phyloP scores from a whole-genome alignment of 2,113 vertebrate species.

The Rhinogobius similis region DNA sequence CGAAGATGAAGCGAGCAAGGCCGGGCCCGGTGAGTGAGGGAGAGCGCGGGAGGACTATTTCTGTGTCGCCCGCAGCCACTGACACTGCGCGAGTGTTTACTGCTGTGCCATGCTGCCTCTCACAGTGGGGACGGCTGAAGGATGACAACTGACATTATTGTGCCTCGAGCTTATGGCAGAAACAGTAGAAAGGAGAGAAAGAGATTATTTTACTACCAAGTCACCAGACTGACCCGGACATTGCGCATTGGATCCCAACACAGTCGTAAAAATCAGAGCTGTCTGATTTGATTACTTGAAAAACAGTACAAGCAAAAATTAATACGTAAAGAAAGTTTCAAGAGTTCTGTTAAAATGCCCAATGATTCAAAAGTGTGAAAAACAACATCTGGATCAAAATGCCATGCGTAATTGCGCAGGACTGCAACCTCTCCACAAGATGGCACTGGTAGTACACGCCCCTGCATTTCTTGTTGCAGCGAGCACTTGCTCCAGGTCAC shows the following conservation, averaged over 20 bases:
- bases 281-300: constrained; percentile 14
- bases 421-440: constrained; percentile 51
- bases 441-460: constrained; percentile 74
- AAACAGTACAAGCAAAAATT: neutral
- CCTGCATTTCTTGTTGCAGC: constrained; percentile 11
- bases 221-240: constrained; percentile 53
- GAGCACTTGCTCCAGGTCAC: constrained; percentile 53
- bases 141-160: constrained; percentile 71
- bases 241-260: constrained; percentile 37
- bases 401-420: constrained; percentile 10
- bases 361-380: neutral
- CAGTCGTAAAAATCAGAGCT: constrained; percentile 8
- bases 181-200: constrained; percentile 49
- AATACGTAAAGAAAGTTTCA: neutral
- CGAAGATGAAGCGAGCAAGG: constrained; percentile 56
- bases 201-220: constrained; percentile 72
- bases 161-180: constrained; percentile 66
- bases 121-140: constrained; percentile 69
- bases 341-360: neutral
- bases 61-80: constrained; percentile 72
- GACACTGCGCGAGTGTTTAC: constrained; percentile 74
- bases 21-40: constrained; percentile 39
- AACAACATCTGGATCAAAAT: constrained; percentile 17
- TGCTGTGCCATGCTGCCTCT: constrained; percentile 69
- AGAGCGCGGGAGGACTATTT: constrained; percentile 66